phyloP scores from a whole-genome alignment of 2,888 invertebrate species.

The Glaucopsyche alexis region DNA sequence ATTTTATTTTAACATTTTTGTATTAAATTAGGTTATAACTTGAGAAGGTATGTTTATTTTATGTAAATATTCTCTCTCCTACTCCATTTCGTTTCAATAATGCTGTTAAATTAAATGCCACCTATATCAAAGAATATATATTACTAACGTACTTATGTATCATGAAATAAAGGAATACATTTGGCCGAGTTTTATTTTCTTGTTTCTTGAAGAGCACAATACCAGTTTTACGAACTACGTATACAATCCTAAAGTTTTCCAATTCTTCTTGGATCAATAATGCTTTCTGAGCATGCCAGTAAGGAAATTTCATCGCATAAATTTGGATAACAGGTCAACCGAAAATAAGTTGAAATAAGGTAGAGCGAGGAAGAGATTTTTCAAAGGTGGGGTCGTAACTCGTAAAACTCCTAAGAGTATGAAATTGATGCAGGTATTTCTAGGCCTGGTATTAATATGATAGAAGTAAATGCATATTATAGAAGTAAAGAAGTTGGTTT shows the following conservation, averaged over 20 bases:
- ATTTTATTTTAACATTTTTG: no score
- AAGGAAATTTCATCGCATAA: constrained; percentile 6
- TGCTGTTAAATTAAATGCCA: no score
- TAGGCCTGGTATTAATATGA: not conserved
- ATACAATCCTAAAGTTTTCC: not conserved
- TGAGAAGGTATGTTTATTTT: no score
- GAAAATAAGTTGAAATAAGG: constrained; percentile 2
- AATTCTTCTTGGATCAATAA: constrained; percentile 6
- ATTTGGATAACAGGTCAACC: constrained; percentile 20
- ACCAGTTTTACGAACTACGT: no score
- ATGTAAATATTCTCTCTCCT: no score
- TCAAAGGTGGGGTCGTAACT: not conserved
- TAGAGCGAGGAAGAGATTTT: not conserved
- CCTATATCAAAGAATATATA: no score
- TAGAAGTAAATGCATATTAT: not conserved
- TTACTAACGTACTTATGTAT: no score
- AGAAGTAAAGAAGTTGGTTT: not conserved
- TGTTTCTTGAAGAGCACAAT: no score
- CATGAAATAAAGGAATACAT: no score
- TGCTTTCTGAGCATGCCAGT: not conserved
- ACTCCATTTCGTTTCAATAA: no score
- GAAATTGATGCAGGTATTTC: not conserved
- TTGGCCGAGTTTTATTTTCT: no score
- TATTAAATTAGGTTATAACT: no score
- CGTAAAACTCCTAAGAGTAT: not conserved